A percentile compares a stretch with the other conserved stretches of the same genome.
These are phyloP conservation scores for Aphrophora alni DNA, from an alignment of 2,888 invertebrate species.

Conservation along the genomic window DNA sequence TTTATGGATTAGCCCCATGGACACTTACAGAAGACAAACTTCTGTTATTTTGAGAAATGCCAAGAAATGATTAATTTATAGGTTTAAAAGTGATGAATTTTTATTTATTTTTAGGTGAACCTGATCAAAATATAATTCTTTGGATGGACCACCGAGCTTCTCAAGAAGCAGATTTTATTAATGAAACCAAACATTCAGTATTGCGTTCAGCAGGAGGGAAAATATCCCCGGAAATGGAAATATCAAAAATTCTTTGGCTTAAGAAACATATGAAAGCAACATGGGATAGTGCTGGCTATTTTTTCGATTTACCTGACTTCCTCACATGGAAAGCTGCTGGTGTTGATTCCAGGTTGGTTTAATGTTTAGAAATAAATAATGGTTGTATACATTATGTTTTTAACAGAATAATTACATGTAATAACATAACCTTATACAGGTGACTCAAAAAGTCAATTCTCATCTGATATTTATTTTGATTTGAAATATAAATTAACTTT, in stretches of 20 bases:
- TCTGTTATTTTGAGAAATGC: too few relatives aligned
- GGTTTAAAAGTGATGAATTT: background rate
- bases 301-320: slow-evolving; percentile 93
- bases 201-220: slow-evolving; percentile 88
- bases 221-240: slow-evolving; percentile 96
- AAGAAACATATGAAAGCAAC: slow-evolving; percentile 71
- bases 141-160: slow-evolving; percentile 94
- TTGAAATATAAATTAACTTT: too few relatives aligned
- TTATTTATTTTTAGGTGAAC: slow-evolving; percentile 59
- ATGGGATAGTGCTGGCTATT: slow-evolving; percentile 74
- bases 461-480: too few relatives aligned
- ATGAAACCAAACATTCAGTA: slow-evolving; percentile 74
- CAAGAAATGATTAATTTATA: too few relatives aligned
- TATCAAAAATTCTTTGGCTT: slow-evolving; percentile 92
- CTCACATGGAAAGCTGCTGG: slow-evolving; percentile 92
- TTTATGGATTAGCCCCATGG: too few relatives aligned
- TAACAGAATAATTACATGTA: too few relatives aligned
- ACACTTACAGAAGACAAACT: too few relatives aligned
- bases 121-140: slow-evolving; percentile 82
- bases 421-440: too few relatives aligned
- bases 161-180: slow-evolving; percentile 80
- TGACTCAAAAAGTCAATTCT: too few relatives aligned
- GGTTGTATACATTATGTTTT: too few relatives aligned
- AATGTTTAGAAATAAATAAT: too few relatives aligned
- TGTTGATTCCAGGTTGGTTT: slow-evolving; percentile 67